phyloP scores from a whole-genome alignment of 2,113 vertebrate species.

The Gobio gobio region DNA sequence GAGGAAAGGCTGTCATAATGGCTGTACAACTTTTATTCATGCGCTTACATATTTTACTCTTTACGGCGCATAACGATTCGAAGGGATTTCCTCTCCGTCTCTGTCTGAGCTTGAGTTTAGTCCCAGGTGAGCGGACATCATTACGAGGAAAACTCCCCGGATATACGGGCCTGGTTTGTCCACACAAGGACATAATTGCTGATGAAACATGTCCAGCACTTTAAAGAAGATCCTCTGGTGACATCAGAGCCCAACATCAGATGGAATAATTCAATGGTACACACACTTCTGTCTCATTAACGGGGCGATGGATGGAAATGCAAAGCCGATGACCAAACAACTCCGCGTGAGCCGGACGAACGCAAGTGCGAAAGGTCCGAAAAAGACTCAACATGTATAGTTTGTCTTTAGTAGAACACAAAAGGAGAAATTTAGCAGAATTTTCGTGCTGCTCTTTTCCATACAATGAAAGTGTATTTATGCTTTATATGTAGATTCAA shows the following conservation, averaged over 20 bases:
- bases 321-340: neutral
- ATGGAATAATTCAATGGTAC: slow-evolving; percentile 48
- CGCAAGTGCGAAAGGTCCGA: neutral
- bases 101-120: neutral
- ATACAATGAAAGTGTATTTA: neutral
- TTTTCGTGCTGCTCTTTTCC: neutral
- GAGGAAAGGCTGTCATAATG: neutral
- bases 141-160: neutral
- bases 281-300: slow-evolving; percentile 45
- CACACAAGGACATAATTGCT: slow-evolving; percentile 37
- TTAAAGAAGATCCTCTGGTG: slow-evolving; percentile 26
- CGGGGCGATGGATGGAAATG: neutral
- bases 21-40: neutral
- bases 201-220: slow-evolving; percentile 44
- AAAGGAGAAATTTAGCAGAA: neutral
- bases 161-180: slow-evolving; percentile 19
- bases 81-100: neutral
- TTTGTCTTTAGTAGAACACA: neutral
- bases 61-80: neutral
- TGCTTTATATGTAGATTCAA: too few relatives aligned
- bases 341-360: neutral
- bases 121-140: slow-evolving; percentile 3
- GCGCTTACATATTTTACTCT: neutral
- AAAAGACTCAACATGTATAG: neutral
- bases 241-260: slow-evolving; percentile 33